phyloP scores from a whole-genome alignment of 2,113 vertebrate genomes.

The Spea bombifrons region DNA sequence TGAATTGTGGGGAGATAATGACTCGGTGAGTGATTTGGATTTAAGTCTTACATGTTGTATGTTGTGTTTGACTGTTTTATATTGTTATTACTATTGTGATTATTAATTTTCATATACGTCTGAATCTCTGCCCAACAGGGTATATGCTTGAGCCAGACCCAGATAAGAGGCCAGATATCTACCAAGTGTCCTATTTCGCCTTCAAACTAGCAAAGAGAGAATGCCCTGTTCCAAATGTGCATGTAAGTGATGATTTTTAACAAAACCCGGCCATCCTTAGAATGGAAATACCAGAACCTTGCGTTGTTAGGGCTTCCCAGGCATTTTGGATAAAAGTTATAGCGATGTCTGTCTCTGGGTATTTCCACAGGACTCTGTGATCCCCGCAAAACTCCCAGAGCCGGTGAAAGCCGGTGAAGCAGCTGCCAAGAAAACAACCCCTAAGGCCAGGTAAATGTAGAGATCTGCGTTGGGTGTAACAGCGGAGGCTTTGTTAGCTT shows the following conservation, averaged over 20 bases:
- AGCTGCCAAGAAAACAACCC: slow-evolving; percentile 93
- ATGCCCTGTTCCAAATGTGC: slow-evolving; percentile 83
- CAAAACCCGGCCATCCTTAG: too few relatives aligned
- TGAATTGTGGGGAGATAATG: too few relatives aligned
- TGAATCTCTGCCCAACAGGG: slow-evolving; percentile 60
- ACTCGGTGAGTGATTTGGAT: too few relatives aligned
- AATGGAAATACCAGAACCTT: too few relatives aligned
- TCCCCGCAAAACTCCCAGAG: slow-evolving; percentile 91
- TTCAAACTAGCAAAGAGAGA: slow-evolving; percentile 88
- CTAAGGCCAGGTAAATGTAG: slow-evolving; percentile 86
- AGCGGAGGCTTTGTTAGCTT: background rate
- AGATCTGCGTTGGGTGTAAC: background rate
- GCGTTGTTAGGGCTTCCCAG: too few relatives aligned
- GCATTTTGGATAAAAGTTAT: background rate
- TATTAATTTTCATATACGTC: too few relatives aligned
- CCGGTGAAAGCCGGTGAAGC: slow-evolving; percentile 94
- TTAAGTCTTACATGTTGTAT: too few relatives aligned
- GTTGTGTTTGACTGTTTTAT: too few relatives aligned
- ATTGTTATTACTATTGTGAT: background rate
- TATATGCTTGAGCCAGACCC: slow-evolving; percentile 98
- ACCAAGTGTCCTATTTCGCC: slow-evolving; percentile 93
- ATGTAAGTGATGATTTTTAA: slow-evolving; percentile 72
- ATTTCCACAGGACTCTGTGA: slow-evolving; percentile 75
- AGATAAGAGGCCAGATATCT: slow-evolving; percentile 92
- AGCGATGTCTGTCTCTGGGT: background rate